A percentile compares a stretch with the other conserved stretches of the same genome.
Conservation (phyloP, 2,797 vertebrate genomes). For the Coendou prehensilis region DNA sequence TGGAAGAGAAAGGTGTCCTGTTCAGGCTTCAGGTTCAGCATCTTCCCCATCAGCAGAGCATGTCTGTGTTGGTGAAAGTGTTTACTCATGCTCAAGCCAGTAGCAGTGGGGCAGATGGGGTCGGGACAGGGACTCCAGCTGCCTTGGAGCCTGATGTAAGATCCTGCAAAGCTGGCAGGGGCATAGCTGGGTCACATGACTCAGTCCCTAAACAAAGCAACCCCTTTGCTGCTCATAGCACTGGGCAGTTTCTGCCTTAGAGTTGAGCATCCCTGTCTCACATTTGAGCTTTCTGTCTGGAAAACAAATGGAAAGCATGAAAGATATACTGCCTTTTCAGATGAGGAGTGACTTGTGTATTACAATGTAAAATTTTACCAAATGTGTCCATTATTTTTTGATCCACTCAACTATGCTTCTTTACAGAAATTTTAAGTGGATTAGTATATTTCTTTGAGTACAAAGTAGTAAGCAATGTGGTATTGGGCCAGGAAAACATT, state of each 20-base stretch:
- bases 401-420: neutral
- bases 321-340: neutral
- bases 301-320: neutral
- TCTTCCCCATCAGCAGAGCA: neutral
- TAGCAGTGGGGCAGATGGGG: neutral
- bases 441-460: slow-evolving; percentile 9
- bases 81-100: neutral
- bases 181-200: neutral
- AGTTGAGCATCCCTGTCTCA: neutral
- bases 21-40: neutral
- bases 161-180: neutral
- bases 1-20: neutral
- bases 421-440: slow-evolving; percentile 31
- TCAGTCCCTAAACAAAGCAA: neutral
- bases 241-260: neutral
- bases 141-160: neutral
- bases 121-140: neutral
- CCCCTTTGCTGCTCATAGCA: neutral
- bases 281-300: neutral
- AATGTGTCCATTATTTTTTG: slow-evolving; percentile 4
- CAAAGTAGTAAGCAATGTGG: neutral
- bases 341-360: neutral
- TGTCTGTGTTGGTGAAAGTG: neutral
- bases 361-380: slow-evolving; percentile 21
- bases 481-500: neutral